phyloP scores from a whole-genome alignment of 2,113 vertebrate genomes.

The Phycodurus eques region DNA sequence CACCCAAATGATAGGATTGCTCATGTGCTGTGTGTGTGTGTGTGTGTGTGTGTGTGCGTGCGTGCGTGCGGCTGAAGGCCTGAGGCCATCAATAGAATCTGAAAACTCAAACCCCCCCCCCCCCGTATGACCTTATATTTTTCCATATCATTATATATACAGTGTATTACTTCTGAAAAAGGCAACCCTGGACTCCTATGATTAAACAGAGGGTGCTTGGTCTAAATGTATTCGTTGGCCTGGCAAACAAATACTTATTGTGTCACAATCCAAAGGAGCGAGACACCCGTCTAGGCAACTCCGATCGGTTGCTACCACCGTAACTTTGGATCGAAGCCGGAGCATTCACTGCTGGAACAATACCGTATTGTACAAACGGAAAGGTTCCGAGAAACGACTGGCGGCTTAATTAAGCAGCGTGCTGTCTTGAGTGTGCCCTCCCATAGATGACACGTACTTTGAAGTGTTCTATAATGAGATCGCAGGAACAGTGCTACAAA shows the following conservation, averaged over 20 bases:
- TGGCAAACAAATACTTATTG: conserved; percentile 41
- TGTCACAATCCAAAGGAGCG: conserved; percentile 14
- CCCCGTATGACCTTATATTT: conserved; percentile 1
- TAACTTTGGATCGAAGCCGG: not conserved
- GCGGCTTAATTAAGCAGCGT: conserved; percentile 8
- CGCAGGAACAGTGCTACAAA: conserved; percentile 4
- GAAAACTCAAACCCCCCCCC: not conserved
- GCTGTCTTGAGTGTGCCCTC: conserved; percentile 7
- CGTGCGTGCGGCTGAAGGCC: not conserved
- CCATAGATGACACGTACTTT: not conserved
- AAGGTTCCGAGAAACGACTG: conserved; percentile 6
- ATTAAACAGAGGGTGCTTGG: not conserved
- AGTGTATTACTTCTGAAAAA: not conserved
- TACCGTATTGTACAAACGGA: conserved; percentile 1
- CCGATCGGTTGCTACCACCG: not conserved
- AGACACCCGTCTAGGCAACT: conserved; percentile 2
- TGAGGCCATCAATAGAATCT: conserved; percentile 12
- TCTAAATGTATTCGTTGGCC: not conserved
- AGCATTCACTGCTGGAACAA: conserved; percentile 19
- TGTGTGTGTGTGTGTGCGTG: no score
- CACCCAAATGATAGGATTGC: conserved; percentile 16
- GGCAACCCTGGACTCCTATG: not conserved
- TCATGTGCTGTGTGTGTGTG: conserved; percentile 9
- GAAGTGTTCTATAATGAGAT: conserved; percentile 18
- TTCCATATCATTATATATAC: not conserved